Evolutionary conservation across 2,113 vertebrate species (phyloP).

Genomic region (Smithornis capensis): DNA sequence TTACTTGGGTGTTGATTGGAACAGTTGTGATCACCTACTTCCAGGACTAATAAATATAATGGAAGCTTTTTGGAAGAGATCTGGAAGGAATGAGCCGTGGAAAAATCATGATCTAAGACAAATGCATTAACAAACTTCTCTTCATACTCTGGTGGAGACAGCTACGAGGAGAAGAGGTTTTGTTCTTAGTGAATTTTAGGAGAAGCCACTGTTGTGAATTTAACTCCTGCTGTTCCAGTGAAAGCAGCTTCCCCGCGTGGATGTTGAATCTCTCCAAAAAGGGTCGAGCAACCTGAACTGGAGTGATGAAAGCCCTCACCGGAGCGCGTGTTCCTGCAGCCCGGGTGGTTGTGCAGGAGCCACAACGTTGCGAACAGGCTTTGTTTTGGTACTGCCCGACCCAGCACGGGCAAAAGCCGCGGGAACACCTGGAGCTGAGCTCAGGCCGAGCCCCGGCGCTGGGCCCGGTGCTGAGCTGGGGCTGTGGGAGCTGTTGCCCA

Average conservation of each 20-base stretch:
- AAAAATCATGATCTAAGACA: not conserved
- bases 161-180: not conserved
- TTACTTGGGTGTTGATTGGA: not conserved
- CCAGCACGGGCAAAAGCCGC: not conserved
- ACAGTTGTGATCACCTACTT: not conserved
- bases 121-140: not conserved
- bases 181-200: not conserved
- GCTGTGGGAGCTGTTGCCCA: not conserved
- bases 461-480: not conserved
- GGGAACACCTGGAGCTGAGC: accelerated
- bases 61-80: not conserved
- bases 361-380: accelerated
- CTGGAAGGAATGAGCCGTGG: not conserved
- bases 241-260: not conserved
- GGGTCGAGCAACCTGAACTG: accelerated
- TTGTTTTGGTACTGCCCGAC: accelerated
- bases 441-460: accelerated
- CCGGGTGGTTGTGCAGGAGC: accelerated
- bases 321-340: accelerated
- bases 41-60: not conserved
- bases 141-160: not conserved
- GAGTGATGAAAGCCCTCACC: accelerated
- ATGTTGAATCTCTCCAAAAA: accelerated
- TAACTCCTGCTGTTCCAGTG: not conserved
- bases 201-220: accelerated